Conservation (phyloP, 1,140 invertebrate genomes). For the Cyclargus thomasi region DNA sequence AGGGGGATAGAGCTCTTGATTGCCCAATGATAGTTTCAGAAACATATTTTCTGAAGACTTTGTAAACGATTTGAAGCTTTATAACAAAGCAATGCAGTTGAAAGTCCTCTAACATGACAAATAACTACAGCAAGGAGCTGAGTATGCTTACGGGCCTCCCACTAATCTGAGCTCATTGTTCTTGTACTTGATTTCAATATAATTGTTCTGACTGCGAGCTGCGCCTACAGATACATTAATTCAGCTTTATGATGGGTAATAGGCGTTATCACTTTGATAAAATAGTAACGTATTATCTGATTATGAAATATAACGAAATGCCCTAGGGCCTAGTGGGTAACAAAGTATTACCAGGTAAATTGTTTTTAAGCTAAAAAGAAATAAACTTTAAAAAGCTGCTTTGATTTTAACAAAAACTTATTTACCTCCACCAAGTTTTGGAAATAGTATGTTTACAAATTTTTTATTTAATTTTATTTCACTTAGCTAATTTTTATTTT, state of each 20-base stretch:
- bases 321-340: too few species aligned
- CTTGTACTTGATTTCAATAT: constrained; percentile 52
- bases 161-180: constrained; percentile 60
- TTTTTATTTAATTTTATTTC: too few species aligned
- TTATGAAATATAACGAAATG: too few species aligned
- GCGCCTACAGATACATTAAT: constrained; percentile 54
- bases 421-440: too few species aligned
- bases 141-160: constrained; percentile 36
- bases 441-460: too few species aligned
- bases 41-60: not conserved
- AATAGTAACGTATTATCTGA: not conserved
- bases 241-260: constrained; percentile 34
- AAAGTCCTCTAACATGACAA: not conserved
- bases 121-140: not conserved
- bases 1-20: not conserved
- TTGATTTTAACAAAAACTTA: too few species aligned
- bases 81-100: not conserved
- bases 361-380: too few species aligned
- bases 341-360: too few species aligned
- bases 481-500: too few species aligned
- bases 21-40: not conserved
- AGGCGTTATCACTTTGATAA: constrained; percentile 16
- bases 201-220: constrained; percentile 45
- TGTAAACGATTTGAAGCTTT: not conserved
- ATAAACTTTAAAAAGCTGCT: too few species aligned